Evolutionary conservation across 2,888 invertebrate genomes (phyloP).

Genomic region (Sericinus montela): DNA sequence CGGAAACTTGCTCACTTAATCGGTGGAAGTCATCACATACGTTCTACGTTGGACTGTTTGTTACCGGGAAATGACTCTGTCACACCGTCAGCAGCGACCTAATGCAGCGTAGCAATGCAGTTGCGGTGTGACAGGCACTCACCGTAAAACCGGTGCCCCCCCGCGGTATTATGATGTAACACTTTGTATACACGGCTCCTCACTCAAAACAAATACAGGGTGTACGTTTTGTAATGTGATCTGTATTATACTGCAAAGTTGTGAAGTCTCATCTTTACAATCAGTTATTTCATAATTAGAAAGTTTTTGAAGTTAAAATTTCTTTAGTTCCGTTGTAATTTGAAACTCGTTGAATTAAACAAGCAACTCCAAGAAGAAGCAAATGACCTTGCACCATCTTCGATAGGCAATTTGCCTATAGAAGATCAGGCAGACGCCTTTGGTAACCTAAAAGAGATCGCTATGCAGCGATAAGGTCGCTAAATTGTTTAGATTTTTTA

Average conservation of each 20-base stretch:
- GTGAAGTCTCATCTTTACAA: background rate
- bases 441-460: no score
- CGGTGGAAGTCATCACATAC: conserved; percentile 2
- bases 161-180: conserved; percentile 46
- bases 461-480: no score
- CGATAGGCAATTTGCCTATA: no score
- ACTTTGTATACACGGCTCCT: conserved; percentile 3
- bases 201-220: conserved; percentile 37
- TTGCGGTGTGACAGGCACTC: conserved; percentile 2
- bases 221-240: conserved; percentile 33
- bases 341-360: no score
- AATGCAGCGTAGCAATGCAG: background rate
- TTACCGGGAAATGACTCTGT: background rate
- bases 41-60: background rate
- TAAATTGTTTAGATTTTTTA: no score
- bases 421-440: no score
- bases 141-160: conserved; percentile 13
- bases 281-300: no score
- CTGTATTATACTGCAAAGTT: conserved; percentile 38
- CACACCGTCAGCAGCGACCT: background rate
- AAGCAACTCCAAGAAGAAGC: no score
- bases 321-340: no score
- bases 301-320: no score
- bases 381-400: no score
- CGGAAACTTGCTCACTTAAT: background rate